Evolutionary conservation across 1,140 invertebrate genomes (phyloP), one percentile per base, ranked within the genome.

Genomic region (Saccostrea glomerata): DNA sequence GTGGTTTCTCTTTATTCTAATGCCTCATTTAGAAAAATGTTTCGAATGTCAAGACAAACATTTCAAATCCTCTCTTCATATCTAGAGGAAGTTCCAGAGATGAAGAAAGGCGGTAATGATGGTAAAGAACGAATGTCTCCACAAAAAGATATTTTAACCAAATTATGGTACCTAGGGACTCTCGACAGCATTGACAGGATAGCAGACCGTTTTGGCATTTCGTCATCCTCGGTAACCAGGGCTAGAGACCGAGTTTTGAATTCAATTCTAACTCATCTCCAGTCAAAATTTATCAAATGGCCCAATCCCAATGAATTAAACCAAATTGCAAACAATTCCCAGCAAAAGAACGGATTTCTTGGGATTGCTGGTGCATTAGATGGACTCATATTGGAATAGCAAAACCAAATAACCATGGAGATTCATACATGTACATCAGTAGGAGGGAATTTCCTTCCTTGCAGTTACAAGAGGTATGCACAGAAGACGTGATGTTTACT

Each of bases 401-500:
- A 60, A 77, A 87, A 13, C 91, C 91, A 85, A 91, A 92, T 73
- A 88, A 91, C 17, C 88, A 92, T 82, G 91, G 91, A n/a, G 92
- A 94, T 85, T 82, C 92, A 36, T 36, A 36, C 86, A 47, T 90
- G 2, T 36, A 36, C 86, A 47, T 90, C 5, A 94, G 94, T 85
- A 83, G 94, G 47, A 94, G 92, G 86, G 91, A 92, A 66, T 93
- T 84, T 88, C 92, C 91, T 85, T 92, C 90, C 84, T 89, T 94
- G n/a, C 93, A 93, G 87, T 89, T 92, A 2, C 93, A 94, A 90
- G 90, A 90, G 2, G 85, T 91, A 17, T 92, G 91, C 88, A 86
- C 90, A 73, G 83, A 89, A n/a, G 63, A 90, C 84, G 83, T 92
- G 66, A 17, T 85, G 17, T 92, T 94, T 82, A 70, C 85, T 17